Base-by-base conservation (phyloP, 2,113 vertebrate genomes). In the Onychostruthus taczanowskii region DNA sequence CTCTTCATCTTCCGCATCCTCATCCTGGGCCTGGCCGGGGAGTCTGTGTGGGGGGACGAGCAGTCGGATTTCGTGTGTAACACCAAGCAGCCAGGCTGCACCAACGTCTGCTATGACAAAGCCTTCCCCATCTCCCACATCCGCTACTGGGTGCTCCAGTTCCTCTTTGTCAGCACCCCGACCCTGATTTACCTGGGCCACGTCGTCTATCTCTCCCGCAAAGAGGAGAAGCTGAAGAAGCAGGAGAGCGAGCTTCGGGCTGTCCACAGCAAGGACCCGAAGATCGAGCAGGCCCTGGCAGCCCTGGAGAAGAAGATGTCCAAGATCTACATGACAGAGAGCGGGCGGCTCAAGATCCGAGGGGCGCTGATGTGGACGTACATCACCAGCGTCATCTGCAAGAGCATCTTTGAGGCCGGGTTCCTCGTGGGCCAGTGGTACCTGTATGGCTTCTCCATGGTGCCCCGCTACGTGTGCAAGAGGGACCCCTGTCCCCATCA, bases 91-190 rank as follows among this genome's bases (percentile, higher is more conserved):
- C 99, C 99, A 0, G 99, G 99, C 90, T 99, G 99, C 94, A 97
- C 98, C 56, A 97, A 98, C 0, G 99, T 99, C 79, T 99, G 99
- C 97, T 99, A 99, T 0, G 99, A 99, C 96, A 98, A 97, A 91
- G 99, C 99, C 69, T 99, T 99, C 97, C 99, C 99, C 89, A 99
- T 99, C 96, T 99, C 99, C 74, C 99, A 99, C 96, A 98, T 99
- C 92, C 99, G 99, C 74, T 99, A 99, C 98, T 99, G 99, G 97
- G 98, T 99, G 90, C 98, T 99, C n/a, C 99, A 99, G 89, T 98
- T 99, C 94, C 98, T 99, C 94, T 99, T 99, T 0, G 99, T 99
- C 96, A 99, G 99, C 92, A 99, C 99, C 0, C 99, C 99, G 2
- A 99, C 98, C 59, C 97, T 99, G 70, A 96, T 99, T 93, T 99